Conservation (phyloP, 2,797 vertebrate species). For the Lagodon rhomboides region DNA sequence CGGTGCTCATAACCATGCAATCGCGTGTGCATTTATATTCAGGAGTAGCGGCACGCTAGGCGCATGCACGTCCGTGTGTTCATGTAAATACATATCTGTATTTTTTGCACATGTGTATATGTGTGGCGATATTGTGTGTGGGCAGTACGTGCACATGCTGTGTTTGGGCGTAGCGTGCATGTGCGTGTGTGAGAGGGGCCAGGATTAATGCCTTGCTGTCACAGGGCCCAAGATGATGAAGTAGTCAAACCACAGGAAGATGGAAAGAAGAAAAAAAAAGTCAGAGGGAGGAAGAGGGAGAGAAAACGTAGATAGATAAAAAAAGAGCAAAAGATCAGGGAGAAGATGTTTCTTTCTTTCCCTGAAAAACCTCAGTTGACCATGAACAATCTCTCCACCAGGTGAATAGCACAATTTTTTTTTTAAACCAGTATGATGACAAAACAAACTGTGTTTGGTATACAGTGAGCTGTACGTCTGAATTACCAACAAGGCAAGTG, state of each 20-base stretch:
- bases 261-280: conserved; percentile 51
- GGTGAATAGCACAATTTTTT: background rate
- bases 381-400: conserved; percentile 3
- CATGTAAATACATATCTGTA: conserved; percentile 2
- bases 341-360: conserved; percentile 25
- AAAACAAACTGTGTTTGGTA: background rate
- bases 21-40: conserved; percentile 20
- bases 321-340: conserved; percentile 19
- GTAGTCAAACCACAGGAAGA: conserved; percentile 72
- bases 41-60: background rate
- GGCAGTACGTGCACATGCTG: background rate
- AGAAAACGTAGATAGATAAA: conserved; percentile 30
- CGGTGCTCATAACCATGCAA: conserved; percentile 21
- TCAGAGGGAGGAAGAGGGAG: conserved; percentile 31
- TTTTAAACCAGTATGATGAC: background rate
- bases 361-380: conserved; percentile 15
- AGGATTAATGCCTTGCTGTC: conserved; percentile 78
- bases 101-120: conserved; percentile 11
- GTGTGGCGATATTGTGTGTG: conserved; percentile 17
- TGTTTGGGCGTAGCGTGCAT: conserved; percentile 1
- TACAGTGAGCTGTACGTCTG: background rate
- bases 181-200: conserved; percentile 21
- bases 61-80: background rate
- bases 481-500: background rate
- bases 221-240: conserved; percentile 71